Percentiles rank a stretch among this genome's conserved stretches.
phyloP scores from a whole-genome alignment of 2,797 vertebrate species.

The Luscinia luscinia region DNA sequence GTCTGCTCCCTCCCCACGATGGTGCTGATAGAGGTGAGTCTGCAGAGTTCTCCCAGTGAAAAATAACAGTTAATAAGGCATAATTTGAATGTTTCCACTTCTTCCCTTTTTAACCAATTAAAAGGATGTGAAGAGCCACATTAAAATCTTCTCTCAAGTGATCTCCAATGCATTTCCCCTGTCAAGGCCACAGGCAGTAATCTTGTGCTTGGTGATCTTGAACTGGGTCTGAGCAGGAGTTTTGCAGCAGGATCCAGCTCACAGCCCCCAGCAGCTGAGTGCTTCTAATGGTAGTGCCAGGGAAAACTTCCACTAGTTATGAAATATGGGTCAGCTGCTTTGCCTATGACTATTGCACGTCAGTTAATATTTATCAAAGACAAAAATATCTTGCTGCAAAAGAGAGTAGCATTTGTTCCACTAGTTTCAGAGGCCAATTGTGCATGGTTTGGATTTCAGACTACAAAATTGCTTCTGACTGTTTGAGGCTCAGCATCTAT shows the following conservation, averaged over 20 bases:
- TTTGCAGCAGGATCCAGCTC: neutral
- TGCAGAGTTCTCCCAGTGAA: neutral
- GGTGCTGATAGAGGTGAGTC: slow-evolving; percentile 3
- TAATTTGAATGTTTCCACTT: neutral
- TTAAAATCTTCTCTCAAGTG: neutral
- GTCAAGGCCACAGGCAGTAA: neutral
- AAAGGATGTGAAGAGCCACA: neutral
- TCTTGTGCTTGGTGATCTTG: neutral
- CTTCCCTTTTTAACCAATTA: neutral
- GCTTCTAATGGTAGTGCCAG: neutral
- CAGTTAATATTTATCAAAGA: slow-evolving; percentile 71
- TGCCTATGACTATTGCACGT: slow-evolving; percentile 40
- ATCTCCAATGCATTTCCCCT: neutral
- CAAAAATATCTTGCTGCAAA: slow-evolving; percentile 61
- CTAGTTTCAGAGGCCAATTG: slow-evolving; percentile 52
- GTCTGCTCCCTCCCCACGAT: slow-evolving; percentile 1
- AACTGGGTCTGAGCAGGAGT: neutral
- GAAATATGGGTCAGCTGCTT: slow-evolving; percentile 68
- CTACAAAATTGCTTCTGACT: slow-evolving; percentile 38
- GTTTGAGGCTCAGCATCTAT: slow-evolving; percentile 40
- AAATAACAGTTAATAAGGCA: slow-evolving; percentile 7
- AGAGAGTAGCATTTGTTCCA: slow-evolving; percentile 61
- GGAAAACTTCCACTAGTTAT: slow-evolving; percentile 32
- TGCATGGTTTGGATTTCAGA: slow-evolving; percentile 17
- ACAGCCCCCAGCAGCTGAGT: neutral